Evolutionary conservation across 92 coral and sea anemone genomes (phyloP).

Genomic region (Nematostella vectensis): DNA sequence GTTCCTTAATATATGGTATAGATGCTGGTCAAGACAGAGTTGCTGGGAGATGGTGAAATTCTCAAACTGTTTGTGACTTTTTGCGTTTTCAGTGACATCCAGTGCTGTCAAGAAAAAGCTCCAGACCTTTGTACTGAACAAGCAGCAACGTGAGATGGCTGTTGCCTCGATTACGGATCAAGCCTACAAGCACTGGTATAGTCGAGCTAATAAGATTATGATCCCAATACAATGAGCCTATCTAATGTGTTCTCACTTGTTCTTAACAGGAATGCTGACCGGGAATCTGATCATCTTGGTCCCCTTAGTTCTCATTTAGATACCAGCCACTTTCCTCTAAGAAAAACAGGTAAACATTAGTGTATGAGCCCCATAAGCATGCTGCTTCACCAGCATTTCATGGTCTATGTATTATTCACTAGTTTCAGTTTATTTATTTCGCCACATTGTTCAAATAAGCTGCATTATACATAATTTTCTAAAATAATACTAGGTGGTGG

Average conservation of each 20-base stretch:
- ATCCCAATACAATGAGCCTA: background rate
- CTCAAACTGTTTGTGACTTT: background rate
- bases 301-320: constrained; percentile 70
- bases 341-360: constrained; percentile 96
- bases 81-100: constrained; percentile 59
- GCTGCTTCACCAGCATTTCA: too few relatives aligned
- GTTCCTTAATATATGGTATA: too few relatives aligned
- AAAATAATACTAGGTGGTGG: too few relatives aligned
- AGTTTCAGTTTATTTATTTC: too few relatives aligned
- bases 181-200: constrained; percentile 88
- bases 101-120: constrained; percentile 90
- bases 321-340: constrained; percentile 70
- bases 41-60: too few relatives aligned
- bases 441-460: too few relatives aligned
- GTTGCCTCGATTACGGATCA: constrained; percentile 71
- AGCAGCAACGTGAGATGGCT: constrained; percentile 90
- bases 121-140: constrained; percentile 85
- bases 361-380: background rate
- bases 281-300: constrained; percentile 71
- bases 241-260: background rate
- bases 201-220: too few relatives aligned
- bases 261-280: constrained; percentile 65
- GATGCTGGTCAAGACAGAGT: too few relatives aligned
- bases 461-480: too few relatives aligned
- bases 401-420: constrained; percentile 2